These are phyloP conservation scores for Agapornis canus DNA, from an alignment of 2,797 vertebrate genomes.

Conservation along the genomic window DNA sequence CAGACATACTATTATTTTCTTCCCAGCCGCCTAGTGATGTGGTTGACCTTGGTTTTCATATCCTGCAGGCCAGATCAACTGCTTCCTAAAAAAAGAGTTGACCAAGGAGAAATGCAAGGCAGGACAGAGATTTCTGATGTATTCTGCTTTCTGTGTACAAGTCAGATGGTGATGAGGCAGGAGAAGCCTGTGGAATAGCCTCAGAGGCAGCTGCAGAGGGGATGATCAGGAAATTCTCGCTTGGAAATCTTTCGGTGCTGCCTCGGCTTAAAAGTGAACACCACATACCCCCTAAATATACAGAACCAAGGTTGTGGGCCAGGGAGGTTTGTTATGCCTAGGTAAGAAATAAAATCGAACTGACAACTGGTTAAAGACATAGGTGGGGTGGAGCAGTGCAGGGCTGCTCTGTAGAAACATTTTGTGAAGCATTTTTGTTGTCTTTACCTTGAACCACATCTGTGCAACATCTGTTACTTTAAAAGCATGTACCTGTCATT, in stretches of 20 bases:
- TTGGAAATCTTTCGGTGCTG: background rate
- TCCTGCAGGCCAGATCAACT: constrained; percentile 38
- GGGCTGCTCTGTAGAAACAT: background rate
- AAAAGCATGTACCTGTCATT: constrained; percentile 44
- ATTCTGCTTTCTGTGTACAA: background rate
- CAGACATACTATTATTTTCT: background rate
- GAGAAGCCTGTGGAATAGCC: background rate
- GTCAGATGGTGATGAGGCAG: background rate
- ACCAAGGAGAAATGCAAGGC: constrained; percentile 21
- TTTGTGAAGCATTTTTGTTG: constrained; percentile 20
- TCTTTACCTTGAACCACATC: constrained; percentile 26
- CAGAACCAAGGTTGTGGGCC: background rate
- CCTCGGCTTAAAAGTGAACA: background rate
- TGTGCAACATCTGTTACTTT: constrained; percentile 42
- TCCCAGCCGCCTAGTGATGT: constrained; percentile 37
- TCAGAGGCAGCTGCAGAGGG: background rate
- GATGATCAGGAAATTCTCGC: background rate
- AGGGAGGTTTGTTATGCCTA: background rate
- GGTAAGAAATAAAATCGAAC: background rate
- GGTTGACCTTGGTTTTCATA: constrained; percentile 59
- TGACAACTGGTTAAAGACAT: background rate
- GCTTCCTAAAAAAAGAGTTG: constrained; percentile 61
- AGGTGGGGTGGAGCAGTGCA: background rate
- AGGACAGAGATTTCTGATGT: background rate
- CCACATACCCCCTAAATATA: too few relatives aligned